These are phyloP conservation scores for Enhydra lutris DNA, from an alignment of 2,113 vertebrate genomes.

Conservation along the genomic window DNA sequence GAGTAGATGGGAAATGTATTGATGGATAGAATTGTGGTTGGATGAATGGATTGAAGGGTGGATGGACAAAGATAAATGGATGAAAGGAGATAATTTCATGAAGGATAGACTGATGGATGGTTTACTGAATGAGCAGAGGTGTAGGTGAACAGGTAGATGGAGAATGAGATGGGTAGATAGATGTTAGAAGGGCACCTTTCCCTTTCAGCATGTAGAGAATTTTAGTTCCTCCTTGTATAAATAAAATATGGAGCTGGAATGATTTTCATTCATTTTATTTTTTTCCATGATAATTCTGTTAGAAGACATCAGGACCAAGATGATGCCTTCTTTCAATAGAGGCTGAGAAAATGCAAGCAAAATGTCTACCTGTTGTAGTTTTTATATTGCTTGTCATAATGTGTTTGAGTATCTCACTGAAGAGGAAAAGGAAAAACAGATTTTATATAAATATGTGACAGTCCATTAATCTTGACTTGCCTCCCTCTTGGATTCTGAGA, in stretches of 20 bases:
- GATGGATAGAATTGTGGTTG: neutral
- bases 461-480: constrained; percentile 35
- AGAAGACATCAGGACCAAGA: neutral
- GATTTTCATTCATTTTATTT: neutral
- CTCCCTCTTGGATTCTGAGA: neutral
- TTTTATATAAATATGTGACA: neutral
- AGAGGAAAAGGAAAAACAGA: constrained; percentile 21
- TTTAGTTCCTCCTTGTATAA: neutral
- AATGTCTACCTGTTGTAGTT: neutral
- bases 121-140: neutral
- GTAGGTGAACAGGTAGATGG: neutral
- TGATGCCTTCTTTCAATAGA: neutral
- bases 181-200: neutral
- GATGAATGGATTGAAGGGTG: neutral
- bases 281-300: neutral
- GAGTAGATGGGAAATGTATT: neutral
- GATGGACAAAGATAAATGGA: neutral
- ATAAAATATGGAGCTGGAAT: neutral
- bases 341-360: neutral
- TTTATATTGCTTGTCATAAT: neutral
- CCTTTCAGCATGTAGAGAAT: neutral
- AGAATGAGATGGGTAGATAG: neutral
- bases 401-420: neutral
- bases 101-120: neutral
- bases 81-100: neutral